Base-by-base conservation (phyloP, 2,113 vertebrate species). In the Thunnus thynnus region DNA sequence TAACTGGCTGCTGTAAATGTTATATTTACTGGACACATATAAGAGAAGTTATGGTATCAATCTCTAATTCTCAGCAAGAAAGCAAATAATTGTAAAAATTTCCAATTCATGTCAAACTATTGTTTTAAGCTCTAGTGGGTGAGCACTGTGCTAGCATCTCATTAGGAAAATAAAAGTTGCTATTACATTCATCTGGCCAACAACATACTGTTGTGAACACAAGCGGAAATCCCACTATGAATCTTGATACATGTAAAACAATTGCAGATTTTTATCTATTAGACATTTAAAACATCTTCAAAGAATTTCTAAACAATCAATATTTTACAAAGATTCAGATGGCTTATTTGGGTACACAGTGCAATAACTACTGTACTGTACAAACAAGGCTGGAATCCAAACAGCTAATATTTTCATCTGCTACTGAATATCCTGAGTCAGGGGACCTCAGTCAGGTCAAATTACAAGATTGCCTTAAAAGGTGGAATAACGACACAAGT, bases 371-470 rank as follows among this genome's bases (percentile, higher is more conserved):
- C 36, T 72, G 41, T 22, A 72, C 67, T 54, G 48, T 30, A 70
- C 20, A 64, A 79, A 79, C 62, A 76, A 82, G 46, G 72, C 67
- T 71, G 46, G 51, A 83, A 52, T 61, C 50, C 13, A 77, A 76
- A 66, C 32, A 17, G 51, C 10, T 68, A 32, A 64, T n/a, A 54
- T 78, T 73, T 68, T 74, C 14, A 57, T 85, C 67, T 82, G 70
- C 80, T 81, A 86, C 60, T 62, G 62, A 71, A 76, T 78, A 88
- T 87, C 92, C 91, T 93, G 91, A 94, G 92, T 86, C 72, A 54
- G 48, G 47, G 44, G 27, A 86, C 78, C 87, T 85, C 71, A 64
- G 14, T 73, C 80, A 73, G 75, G 61, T 79, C 57, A 62, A 83
- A 83, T 63, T 55, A 82, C 65, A 78, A 55, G 30, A 80, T 74